phyloP scores from a whole-genome alignment of 2,797 vertebrate species.

The Acestrorhynchus altus region DNA sequence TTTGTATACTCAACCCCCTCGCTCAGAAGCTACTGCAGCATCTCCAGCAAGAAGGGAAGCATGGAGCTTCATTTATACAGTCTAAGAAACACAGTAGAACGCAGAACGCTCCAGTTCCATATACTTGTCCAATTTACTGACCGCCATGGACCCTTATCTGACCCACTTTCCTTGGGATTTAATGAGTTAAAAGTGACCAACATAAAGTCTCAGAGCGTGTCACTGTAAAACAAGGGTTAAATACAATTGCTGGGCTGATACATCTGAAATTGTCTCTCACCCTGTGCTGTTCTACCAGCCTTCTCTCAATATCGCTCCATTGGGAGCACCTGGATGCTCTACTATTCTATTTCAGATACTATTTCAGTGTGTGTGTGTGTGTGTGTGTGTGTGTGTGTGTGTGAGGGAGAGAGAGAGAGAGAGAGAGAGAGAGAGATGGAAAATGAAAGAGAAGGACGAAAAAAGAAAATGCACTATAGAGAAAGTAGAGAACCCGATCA shows the following conservation, averaged over 20 bases:
- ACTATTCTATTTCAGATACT: constrained; percentile 59
- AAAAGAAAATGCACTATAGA: not conserved
- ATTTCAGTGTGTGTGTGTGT: constrained; percentile 40
- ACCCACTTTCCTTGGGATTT: not conserved
- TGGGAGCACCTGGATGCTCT: constrained; percentile 54
- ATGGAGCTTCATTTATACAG: not conserved
- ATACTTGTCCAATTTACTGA: not conserved
- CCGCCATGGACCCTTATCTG: not conserved
- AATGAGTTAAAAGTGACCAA: not conserved
- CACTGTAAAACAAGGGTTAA: constrained; percentile 23
- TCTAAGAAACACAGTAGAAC: not conserved
- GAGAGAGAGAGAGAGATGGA: not conserved
- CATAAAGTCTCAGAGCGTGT: not conserved
- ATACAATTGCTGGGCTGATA: constrained; percentile 59
- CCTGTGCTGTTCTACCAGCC: constrained; percentile 52
- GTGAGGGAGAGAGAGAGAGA: not conserved
- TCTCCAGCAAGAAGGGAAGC: no score
- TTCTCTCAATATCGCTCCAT: constrained; percentile 58
- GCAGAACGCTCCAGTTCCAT: not conserved
- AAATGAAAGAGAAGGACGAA: constrained; percentile 1
- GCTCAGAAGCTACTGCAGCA: no score
- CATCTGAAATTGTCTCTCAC: constrained; percentile 57
- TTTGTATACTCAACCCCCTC: not conserved
- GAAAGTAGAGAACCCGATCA: constrained; percentile 20
- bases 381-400: constrained; percentile 1